phyloP scores from a whole-genome alignment of 2,888 invertebrate species.

The Xanthorhoe designata region DNA sequence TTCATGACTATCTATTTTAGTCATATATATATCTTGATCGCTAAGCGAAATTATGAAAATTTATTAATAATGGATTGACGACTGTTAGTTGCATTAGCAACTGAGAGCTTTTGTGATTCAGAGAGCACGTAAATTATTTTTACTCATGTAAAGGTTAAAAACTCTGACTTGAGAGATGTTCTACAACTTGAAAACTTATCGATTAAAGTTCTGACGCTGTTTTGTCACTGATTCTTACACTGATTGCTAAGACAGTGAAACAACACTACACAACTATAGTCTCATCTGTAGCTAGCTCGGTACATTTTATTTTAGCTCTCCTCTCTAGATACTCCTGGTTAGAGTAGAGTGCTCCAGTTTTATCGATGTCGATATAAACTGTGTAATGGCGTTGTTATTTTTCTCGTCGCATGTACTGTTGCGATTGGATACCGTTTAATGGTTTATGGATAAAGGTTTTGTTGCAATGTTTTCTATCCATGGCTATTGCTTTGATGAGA shows the following conservation, averaged over 20 bases:
- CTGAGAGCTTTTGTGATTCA: no score
- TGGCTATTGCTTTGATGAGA: constrained; percentile 41
- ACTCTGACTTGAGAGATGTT: no score
- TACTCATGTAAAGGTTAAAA: no score
- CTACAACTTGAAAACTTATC: neutral
- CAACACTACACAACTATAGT: neutral
- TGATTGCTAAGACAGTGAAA: constrained; percentile 8
- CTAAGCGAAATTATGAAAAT: no score
- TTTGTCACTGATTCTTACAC: no score
- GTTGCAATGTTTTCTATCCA: constrained; percentile 54
- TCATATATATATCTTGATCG: no score
- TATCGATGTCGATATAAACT: constrained; percentile 79
- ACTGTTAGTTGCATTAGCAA: no score
- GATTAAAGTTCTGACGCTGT: neutral
- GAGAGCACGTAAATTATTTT: no score
- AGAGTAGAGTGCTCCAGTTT: constrained; percentile 60
- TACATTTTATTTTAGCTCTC: constrained; percentile 85
- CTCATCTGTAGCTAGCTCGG: constrained; percentile 69
- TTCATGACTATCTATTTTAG: no score
- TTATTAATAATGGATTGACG: no score
- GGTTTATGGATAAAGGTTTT: constrained; percentile 58
- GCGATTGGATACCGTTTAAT: constrained; percentile 65
- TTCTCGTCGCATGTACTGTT: constrained; percentile 56
- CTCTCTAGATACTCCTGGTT: constrained; percentile 78
- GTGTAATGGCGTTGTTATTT: constrained; percentile 68